Evolutionary conservation across 2,888 invertebrate genomes (phyloP).

Genomic region (Drosophila aldrichi): DNA sequence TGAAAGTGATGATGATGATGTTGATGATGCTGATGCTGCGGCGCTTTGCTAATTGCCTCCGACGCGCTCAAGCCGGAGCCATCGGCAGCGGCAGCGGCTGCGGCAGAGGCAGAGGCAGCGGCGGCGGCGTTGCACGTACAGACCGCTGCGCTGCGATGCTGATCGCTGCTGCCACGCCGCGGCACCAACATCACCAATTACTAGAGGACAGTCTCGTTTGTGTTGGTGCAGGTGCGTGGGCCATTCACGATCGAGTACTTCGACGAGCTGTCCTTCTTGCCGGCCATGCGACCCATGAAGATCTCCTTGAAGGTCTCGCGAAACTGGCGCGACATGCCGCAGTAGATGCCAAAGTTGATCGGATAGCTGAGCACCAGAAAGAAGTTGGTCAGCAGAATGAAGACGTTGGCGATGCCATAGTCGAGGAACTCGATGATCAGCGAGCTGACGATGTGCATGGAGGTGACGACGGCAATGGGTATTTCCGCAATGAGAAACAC

Average conservation of each 20-base stretch:
- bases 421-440: conserved; percentile 90
- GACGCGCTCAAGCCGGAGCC: conserved; percentile 1
- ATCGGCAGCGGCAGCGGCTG: conserved; percentile 2
- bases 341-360: conserved; percentile 97
- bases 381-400: conserved; percentile 94
- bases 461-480: conserved; percentile 92
- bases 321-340: conserved; percentile 97
- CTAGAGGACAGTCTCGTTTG: conserved; percentile 91
- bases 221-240: conserved; percentile 93
- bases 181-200: conserved; percentile 82
- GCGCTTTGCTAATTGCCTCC: conserved; percentile 12
- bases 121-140: conserved; percentile 57
- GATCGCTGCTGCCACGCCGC: conserved; percentile 75
- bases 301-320: conserved; percentile 95
- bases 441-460: conserved; percentile 93
- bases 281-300: conserved; percentile 87
- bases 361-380: conserved; percentile 96
- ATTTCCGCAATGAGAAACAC: conserved; percentile 94
- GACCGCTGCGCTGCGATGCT: conserved; percentile 63
- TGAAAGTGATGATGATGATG: conserved; percentile 49
- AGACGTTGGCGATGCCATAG: conserved; percentile 91
- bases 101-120: conserved; percentile 3
- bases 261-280: conserved; percentile 89
- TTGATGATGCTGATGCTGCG: conserved; percentile 40
- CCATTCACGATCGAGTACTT: conserved; percentile 93